Percentiles rank a stretch among this genome's conserved stretches.
Evolutionary conservation across 2,888 invertebrate genomes (phyloP).

Genomic region (Nemoura dubitans): DNA sequence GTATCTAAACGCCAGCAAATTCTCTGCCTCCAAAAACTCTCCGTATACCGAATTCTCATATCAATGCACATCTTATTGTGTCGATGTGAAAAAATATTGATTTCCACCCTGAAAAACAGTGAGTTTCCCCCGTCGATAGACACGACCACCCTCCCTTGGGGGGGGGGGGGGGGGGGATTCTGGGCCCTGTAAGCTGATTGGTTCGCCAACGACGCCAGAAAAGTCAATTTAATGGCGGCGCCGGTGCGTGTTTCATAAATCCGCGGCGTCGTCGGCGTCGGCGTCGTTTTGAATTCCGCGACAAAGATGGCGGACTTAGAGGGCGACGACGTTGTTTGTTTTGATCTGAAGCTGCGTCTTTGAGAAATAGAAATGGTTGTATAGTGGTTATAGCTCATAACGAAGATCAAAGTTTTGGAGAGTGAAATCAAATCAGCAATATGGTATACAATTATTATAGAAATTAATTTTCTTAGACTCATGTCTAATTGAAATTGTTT

Average conservation of each 20-base stretch:
- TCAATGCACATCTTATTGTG: neutral
- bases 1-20: too few relatives aligned
- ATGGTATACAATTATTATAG: too few relatives aligned
- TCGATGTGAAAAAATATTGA: constrained; percentile 36
- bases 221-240: constrained; percentile 41
- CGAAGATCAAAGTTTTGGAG: too few relatives aligned
- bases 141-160: too few relatives aligned
- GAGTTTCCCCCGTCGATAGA: neutral
- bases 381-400: too few relatives aligned
- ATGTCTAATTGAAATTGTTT: too few relatives aligned
- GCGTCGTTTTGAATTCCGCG: neutral
- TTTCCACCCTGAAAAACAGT: neutral
- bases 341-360: too few relatives aligned
- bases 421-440: too few relatives aligned
- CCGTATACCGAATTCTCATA: neutral
- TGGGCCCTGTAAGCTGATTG: neutral
- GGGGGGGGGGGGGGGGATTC: too few relatives aligned
- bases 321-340: neutral
- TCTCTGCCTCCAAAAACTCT: too few relatives aligned
- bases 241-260: neutral
- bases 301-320: neutral
- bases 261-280: neutral
- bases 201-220: neutral
- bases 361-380: too few relatives aligned
- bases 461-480: too few relatives aligned